phyloP scores from a whole-genome alignment of 2,113 vertebrate genomes.

The Chloroceryle aenea region DNA sequence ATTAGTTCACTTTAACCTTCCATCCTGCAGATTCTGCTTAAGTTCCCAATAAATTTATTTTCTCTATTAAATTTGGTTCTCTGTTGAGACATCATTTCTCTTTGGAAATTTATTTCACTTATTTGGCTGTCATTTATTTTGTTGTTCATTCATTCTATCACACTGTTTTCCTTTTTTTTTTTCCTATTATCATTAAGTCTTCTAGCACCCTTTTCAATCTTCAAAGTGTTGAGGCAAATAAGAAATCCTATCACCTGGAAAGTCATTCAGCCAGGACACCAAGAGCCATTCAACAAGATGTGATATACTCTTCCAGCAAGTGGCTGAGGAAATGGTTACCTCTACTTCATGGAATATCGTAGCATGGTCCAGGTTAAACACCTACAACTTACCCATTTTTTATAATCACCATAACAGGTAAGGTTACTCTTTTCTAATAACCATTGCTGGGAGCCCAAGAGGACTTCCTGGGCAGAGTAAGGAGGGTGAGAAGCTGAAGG shows the following conservation, averaged over 20 bases:
- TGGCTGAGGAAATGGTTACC: background rate
- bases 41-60: constrained; percentile 22
- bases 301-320: background rate
- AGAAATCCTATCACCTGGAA: background rate
- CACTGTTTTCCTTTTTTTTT: background rate
- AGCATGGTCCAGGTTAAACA: background rate
- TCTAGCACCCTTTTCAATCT: background rate
- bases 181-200: background rate
- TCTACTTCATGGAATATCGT: background rate
- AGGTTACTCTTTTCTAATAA: background rate
- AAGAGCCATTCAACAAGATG: background rate
- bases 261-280: background rate
- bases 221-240: background rate
- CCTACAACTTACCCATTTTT: background rate
- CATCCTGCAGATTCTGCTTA: constrained; percentile 23
- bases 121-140: constrained; percentile 23
- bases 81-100: constrained; percentile 13
- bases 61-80: constrained; percentile 19
- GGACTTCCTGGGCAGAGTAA: background rate
- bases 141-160: constrained; percentile 10
- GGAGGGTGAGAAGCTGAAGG: background rate
- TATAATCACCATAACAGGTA: background rate
- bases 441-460: background rate
- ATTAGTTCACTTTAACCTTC: constrained; percentile 45
- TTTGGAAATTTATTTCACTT: constrained; percentile 19